A percentile compares a stretch with the other conserved stretches of the same genome.
Evolutionary conservation across 2,888 invertebrate species (phyloP).

Genomic region (Eupelmus urozonus): DNA sequence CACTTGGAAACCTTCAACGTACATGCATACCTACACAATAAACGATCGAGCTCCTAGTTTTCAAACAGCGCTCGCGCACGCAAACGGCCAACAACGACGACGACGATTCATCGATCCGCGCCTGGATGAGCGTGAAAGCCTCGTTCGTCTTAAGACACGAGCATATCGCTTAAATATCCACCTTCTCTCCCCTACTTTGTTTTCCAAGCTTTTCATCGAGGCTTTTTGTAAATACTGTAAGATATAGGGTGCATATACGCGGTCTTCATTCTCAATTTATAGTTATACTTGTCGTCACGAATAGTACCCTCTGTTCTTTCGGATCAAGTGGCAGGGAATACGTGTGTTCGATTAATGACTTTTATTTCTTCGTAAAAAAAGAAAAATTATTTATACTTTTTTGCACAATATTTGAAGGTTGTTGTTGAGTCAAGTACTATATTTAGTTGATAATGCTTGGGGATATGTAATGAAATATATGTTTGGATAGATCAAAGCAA

Average conservation of each 20-base stretch:
- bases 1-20: conserved; percentile 45
- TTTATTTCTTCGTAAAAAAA: no score
- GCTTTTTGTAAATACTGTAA: conserved; percentile 46
- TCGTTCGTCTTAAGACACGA: conserved; percentile 4
- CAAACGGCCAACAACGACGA: conserved; percentile 19
- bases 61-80: conserved; percentile 30
- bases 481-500: no score
- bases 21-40: not conserved
- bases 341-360: no score
- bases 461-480: no score
- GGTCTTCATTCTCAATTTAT: not conserved
- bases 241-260: not conserved
- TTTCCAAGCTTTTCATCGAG: conserved; percentile 5
- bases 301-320: not conserved
- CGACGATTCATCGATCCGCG: conserved; percentile 39
- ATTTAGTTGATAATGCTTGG: no score
- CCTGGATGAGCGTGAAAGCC: no score
- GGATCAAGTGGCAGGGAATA: not conserved
- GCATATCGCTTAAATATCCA: not conserved
- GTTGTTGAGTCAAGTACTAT: no score
- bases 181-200: no score
- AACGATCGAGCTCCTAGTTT: conserved; percentile 10
- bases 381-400: no score
- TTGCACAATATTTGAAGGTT: no score
- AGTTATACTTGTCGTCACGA: conserved; percentile 7